Conservation (phyloP, 2,113 vertebrate genomes). For the Notechis scutatus region DNA sequence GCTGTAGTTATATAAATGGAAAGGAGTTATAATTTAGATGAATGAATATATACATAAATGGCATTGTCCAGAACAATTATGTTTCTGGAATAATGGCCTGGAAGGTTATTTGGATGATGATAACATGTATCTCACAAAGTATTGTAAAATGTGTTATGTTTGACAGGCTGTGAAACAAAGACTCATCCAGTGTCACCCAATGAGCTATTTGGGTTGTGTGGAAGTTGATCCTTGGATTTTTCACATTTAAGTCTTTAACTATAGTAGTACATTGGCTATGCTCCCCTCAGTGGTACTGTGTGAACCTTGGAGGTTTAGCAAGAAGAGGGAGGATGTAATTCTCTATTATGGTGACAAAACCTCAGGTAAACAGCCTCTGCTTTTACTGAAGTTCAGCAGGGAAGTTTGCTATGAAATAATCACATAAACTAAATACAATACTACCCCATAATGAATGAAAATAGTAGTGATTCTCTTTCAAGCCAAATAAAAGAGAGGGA, state of each 20-base stretch:
- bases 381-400: neutral
- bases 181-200: neutral
- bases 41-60: neutral
- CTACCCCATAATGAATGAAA: conserved; percentile 14
- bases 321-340: neutral
- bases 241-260: neutral
- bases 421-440: neutral
- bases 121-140: neutral
- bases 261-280: neutral
- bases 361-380: neutral
- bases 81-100: neutral
- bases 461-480: conserved; percentile 11
- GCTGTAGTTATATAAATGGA: neutral
- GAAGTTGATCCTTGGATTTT: neutral
- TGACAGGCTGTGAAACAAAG: neutral
- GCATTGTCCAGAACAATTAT: neutral
- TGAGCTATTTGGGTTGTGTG: neutral
- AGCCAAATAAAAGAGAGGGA: neutral
- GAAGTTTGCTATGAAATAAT: neutral
- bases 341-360: neutral
- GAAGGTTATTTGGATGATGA: neutral
- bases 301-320: neutral
- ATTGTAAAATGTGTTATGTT: neutral
- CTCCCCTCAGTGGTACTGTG: neutral
- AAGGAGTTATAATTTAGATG: neutral